Base-by-base conservation (phyloP, 2,797 vertebrate species). In the Holocentrus rufus region DNA sequence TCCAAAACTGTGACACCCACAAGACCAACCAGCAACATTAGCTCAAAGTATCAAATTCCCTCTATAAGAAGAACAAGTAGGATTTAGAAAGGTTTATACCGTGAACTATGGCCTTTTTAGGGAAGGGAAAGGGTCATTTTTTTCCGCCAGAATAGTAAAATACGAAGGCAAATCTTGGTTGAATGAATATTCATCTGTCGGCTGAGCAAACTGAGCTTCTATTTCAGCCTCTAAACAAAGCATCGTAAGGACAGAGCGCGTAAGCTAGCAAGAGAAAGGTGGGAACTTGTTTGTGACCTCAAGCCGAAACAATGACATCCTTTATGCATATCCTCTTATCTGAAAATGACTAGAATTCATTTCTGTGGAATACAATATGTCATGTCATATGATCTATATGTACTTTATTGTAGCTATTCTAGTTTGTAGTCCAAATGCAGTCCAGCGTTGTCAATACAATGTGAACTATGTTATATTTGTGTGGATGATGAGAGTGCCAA, bases 341-440 rank as follows among this genome's bases (percentile, higher is more conserved):
- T 90, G 87, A 91, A 93, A 92, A 94, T 92, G 92, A 94, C 91
- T 92, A 91, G 90, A 92, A 86, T 90, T 91, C 87, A 90, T 93
- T 93, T 94, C 92, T 94, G 94, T 95, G 93, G 93, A 94, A 94
- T 92, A 93, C 91, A 94, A 92, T 93, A 93, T 92, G 93, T 95
- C 94, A 93, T 91, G 93, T 95, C 93, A 93, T 93, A 94, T 94
- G 93, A 94, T 95, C 94, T 94, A 94, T 92, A 93, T 95, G 94
- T 94, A 94, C 92, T 92, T 94, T 93, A 93, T 92, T 92, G 93
- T 95, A 94, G 94, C 94, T 94, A 93, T 93, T 94, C 93, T 95
- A 95, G 94, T 95, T 95, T 94, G 93, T 95, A 94, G 94, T 95
- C 93, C 92, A 94, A 94, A 94, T 94, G 93, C 94, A 95, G 94